These are phyloP conservation scores for Cynoglossus semilaevis DNA, from an alignment of 2,113 vertebrate species.

Conservation along the genomic window DNA sequence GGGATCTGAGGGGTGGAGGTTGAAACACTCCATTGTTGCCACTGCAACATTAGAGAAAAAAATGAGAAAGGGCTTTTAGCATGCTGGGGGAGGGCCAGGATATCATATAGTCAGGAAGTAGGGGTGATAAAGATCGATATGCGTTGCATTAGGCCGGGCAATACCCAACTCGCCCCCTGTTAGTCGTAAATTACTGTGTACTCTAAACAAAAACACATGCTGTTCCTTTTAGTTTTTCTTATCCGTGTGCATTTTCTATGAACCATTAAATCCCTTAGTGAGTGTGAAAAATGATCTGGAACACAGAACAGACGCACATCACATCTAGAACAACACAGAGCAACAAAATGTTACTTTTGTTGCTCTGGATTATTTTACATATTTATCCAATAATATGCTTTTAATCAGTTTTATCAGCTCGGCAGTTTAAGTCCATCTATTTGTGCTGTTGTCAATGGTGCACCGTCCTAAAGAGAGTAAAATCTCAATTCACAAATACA, in stretches of 20 bases:
- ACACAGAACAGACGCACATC: background rate
- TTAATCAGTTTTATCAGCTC: too few relatives aligned
- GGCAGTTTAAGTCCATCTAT: too few relatives aligned
- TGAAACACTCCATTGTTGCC: background rate
- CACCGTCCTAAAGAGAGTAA: too few relatives aligned
- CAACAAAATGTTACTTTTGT: background rate
- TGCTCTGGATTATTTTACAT: too few relatives aligned
- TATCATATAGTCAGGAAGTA: constrained; percentile 71
- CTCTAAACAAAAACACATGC: constrained; percentile 31
- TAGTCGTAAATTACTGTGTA: constrained; percentile 39
- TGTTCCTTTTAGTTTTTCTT: background rate
- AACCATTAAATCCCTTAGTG: background rate
- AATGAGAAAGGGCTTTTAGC: constrained; percentile 58
- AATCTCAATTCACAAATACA: too few relatives aligned
- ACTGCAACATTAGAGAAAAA: constrained; percentile 23
- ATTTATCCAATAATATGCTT: too few relatives aligned
- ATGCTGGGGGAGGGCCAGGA: constrained; percentile 50
- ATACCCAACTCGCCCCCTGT: constrained; percentile 40
- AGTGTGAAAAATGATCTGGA: background rate
- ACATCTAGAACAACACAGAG: background rate
- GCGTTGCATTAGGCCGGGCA: constrained; percentile 62
- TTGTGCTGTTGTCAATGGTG: too few relatives aligned
- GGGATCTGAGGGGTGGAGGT: background rate
- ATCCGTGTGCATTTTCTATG: background rate
- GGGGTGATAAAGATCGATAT: constrained; percentile 70